A percentile compares a stretch with the other conserved stretches of the same genome.
These are phyloP conservation scores for Limnephilus rhombicus DNA, from an alignment of 2,888 invertebrate genomes.

Conservation along the genomic window DNA sequence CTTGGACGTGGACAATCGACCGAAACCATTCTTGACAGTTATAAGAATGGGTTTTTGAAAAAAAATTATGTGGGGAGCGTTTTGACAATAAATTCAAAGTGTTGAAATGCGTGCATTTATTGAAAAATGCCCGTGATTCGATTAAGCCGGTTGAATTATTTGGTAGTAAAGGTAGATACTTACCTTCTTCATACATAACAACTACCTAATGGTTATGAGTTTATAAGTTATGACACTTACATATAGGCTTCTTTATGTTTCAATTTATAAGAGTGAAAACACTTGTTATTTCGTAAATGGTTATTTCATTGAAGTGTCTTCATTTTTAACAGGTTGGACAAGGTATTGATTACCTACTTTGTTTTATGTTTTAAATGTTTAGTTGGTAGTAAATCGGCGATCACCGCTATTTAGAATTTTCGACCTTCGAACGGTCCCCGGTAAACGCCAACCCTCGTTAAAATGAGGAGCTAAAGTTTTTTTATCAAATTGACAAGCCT, in stretches of 20 bases:
- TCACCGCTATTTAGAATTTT: too few relatives aligned
- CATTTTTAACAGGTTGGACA: not conserved
- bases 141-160: not conserved
- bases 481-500: too few relatives aligned
- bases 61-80: not conserved
- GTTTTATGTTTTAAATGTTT: not conserved
- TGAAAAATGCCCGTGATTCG: not conserved
- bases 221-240: too few relatives aligned
- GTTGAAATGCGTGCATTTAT: not conserved
- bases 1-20: slow-evolving; percentile 23
- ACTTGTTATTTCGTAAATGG: too few relatives aligned
- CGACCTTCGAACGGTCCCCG: too few relatives aligned
- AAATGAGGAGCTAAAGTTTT: too few relatives aligned
- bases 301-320: not conserved
- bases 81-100: not conserved
- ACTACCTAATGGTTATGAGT: not conserved
- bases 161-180: not conserved
- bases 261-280: too few relatives aligned
- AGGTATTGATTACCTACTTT: not conserved
- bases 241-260: too few relatives aligned
- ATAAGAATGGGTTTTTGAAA: not conserved
- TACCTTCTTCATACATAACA: not conserved
- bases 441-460: too few relatives aligned
- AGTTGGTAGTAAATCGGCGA: not conserved
- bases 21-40: slow-evolving; percentile 32